Evolutionary conservation across 2,888 invertebrate genomes (phyloP).

Genomic region (Cordylochernes scorpioides): DNA sequence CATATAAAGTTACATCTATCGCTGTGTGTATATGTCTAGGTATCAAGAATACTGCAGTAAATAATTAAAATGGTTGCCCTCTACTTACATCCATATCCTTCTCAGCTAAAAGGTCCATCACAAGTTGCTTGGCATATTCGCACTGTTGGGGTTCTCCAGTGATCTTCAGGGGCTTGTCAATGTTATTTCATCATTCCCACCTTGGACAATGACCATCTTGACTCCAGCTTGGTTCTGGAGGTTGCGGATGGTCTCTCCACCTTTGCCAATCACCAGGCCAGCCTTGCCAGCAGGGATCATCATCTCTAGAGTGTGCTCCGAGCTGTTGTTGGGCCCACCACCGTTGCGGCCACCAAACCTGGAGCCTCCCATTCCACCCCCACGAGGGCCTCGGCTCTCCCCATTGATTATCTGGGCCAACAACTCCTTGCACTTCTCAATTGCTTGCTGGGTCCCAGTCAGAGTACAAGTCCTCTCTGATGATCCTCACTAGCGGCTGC

Average conservation of each 20-base stretch:
- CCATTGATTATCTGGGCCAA: no score
- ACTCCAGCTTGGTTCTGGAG: conserved; percentile 81
- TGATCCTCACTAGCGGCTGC: conserved; percentile 58
- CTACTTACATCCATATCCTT: conserved; percentile 49
- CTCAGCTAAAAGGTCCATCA: conserved; percentile 68
- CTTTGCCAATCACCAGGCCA: conserved; percentile 90
- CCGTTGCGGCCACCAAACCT: background rate
- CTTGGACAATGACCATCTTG: conserved; percentile 65
- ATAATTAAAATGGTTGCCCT: no score
- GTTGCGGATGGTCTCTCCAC: conserved; percentile 92
- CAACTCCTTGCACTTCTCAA: no score
- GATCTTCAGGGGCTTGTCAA: conserved; percentile 74
- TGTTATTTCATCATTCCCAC: no score
- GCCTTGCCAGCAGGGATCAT: conserved; percentile 92
- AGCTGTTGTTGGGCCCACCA: no score
- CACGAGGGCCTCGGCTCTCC: background rate
- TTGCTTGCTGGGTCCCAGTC: conserved; percentile 60
- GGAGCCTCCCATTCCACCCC: background rate
- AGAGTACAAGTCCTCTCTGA: conserved; percentile 61
- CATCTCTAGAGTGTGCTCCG: no score
- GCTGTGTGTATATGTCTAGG: no score
- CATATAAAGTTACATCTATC: no score
- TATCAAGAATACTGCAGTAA: no score
- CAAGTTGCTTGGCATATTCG: conserved; percentile 58
- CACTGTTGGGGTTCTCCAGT: conserved; percentile 63